Conservation (phyloP, 1,140 invertebrate genomes). For the Phymastichus coffea region DNA sequence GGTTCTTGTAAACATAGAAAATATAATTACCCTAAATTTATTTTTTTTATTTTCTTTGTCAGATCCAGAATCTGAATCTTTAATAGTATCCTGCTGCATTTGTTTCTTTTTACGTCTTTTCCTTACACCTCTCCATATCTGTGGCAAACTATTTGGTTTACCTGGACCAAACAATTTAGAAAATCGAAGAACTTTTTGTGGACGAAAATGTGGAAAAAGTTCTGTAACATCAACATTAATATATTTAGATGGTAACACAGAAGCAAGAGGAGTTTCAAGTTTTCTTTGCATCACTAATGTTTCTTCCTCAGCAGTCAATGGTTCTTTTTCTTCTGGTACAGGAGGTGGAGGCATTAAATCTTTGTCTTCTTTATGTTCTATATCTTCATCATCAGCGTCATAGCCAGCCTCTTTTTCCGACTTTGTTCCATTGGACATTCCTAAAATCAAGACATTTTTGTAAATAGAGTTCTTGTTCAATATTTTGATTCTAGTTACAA, state of each 20-base stretch:
- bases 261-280: constrained; percentile 87
- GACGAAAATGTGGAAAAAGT: constrained; percentile 90
- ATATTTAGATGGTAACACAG: constrained; percentile 94
- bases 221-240: constrained; percentile 85
- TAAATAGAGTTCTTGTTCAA: no score
- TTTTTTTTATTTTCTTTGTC: constrained; percentile 63
- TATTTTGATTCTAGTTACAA: no score
- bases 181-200: constrained; percentile 88
- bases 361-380: constrained; percentile 61
- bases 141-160: constrained; percentile 87
- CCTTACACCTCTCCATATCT: constrained; percentile 88
- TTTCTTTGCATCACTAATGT: constrained; percentile 59
- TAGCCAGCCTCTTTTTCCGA: constrained; percentile 58
- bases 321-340: constrained; percentile 48
- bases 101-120: constrained; percentile 74
- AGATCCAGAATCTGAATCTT: constrained; percentile 68
- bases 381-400: constrained; percentile 60
- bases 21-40: constrained; percentile 59
- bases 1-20: constrained; percentile 26
- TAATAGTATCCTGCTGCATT: constrained; percentile 58
- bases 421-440: no score
- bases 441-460: no score
- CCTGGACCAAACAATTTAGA: constrained; percentile 90
- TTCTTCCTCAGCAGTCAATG: constrained; percentile 41
- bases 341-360: constrained; percentile 76